Evolutionary conservation across 2,888 invertebrate species (phyloP).

Genomic region (Holacanthella duospinosa): DNA sequence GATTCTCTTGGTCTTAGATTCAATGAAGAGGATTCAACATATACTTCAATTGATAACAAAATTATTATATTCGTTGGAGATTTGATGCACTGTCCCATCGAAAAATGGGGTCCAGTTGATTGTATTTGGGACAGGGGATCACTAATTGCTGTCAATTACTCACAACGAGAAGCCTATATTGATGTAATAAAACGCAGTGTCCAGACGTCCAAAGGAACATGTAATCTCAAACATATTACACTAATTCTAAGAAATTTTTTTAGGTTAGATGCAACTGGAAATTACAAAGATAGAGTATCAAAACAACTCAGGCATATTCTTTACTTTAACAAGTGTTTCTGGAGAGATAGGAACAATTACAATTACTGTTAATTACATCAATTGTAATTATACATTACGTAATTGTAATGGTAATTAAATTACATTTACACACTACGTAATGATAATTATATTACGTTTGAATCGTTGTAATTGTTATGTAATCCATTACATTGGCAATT

Average conservation of each 20-base stretch:
- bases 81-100: conserved; percentile 22
- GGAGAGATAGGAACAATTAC: no score
- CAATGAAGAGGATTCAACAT: conserved; percentile 11
- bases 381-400: no score
- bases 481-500: no score
- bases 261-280: no score
- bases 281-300: not conserved
- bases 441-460: no score
- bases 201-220: conserved; percentile 2
- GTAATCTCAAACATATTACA: no score
- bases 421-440: no score
- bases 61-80: conserved; percentile 27
- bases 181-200: conserved; percentile 23
- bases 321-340: not conserved
- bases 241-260: no score
- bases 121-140: conserved; percentile 30
- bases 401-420: no score
- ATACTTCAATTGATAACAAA: conserved; percentile 13
- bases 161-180: conserved; percentile 15
- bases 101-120: conserved; percentile 26
- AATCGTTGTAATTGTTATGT: no score
- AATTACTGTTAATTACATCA: no score
- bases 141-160: conserved; percentile 26
- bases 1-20: conserved; percentile 15
- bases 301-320: not conserved